Percentiles rank a stretch among this genome's conserved stretches.
These are phyloP conservation scores for Trididemnum nubilum DNA, from an alignment of 23 tunicate genomes.

Conservation along the genomic window DNA sequence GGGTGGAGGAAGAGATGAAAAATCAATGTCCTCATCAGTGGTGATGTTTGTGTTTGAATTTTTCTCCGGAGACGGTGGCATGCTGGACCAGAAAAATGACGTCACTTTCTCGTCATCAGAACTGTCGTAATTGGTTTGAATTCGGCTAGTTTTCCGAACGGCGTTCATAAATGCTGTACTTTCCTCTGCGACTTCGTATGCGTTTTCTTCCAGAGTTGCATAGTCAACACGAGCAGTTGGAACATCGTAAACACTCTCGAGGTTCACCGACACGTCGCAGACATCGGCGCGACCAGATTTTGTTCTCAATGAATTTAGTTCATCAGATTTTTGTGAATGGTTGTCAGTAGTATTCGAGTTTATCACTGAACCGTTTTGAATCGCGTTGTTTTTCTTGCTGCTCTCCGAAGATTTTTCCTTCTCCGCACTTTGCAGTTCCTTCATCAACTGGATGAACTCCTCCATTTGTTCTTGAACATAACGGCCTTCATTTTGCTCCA, in stretches of 20 bases:
- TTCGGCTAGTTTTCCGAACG: background rate
- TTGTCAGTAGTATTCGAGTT: background rate
- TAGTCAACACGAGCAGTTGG: background rate
- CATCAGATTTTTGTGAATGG: background rate
- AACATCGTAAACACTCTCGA: constrained; percentile 1
- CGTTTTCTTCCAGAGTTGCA: background rate
- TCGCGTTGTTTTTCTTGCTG: background rate
- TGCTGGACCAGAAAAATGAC: background rate
- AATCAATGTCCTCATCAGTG: background rate
- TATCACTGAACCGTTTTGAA: background rate
- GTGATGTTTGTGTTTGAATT: background rate
- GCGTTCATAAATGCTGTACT: background rate
- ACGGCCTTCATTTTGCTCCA: background rate
- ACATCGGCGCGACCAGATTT: background rate
- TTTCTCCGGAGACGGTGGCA: constrained; percentile 15
- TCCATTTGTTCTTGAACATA: background rate
- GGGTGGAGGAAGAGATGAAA: constrained; percentile 9
- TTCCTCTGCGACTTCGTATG: constrained; percentile 4
- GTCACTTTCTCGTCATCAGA: constrained; percentile 18
- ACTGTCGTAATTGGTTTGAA: background rate
- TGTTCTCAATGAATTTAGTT: background rate
- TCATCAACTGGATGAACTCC: background rate
- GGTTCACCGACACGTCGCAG: background rate
- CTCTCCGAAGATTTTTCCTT: background rate
- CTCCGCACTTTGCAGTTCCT: background rate